These are phyloP conservation scores for Rhinoraja longicauda DNA, from an alignment of 2,797 vertebrate genomes.

Conservation along the genomic window DNA sequence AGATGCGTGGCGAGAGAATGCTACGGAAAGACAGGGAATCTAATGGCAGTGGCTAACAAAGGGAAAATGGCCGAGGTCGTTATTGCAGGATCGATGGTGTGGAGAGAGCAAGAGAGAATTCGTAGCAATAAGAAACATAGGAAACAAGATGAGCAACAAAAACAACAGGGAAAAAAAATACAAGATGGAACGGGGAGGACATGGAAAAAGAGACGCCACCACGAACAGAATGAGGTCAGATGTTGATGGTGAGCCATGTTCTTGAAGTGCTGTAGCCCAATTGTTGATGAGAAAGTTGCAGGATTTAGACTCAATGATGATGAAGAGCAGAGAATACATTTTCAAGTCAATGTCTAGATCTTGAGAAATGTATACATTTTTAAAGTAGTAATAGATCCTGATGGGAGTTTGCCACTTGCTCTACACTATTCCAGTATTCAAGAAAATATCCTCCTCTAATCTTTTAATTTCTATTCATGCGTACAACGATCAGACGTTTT, in stretches of 20 bases:
- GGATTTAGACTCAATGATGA: no score
- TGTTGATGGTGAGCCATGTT: no score
- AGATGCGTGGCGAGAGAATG: neutral
- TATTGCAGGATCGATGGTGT: neutral
- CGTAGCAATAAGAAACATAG: neutral
- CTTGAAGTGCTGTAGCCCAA: no score
- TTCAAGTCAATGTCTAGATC: no score
- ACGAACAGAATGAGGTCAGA: neutral
- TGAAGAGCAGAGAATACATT: no score
- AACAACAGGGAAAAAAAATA: neutral
- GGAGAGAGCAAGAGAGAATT: neutral
- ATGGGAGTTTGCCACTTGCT: no score
- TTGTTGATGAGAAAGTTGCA: no score
- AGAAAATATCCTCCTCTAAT: neutral
- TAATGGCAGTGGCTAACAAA: neutral
- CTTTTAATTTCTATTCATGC: neutral
- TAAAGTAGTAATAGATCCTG: no score
- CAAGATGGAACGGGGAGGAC: no score
- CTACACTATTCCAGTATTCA: neutral
- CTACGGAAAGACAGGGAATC: neutral
- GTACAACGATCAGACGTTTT: neutral
- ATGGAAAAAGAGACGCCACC: neutral
- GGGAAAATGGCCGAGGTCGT: neutral
- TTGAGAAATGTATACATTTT: no score
- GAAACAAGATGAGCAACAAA: neutral